Base-by-base conservation (phyloP, 2,797 vertebrate species). In the Danio choprae region DNA sequence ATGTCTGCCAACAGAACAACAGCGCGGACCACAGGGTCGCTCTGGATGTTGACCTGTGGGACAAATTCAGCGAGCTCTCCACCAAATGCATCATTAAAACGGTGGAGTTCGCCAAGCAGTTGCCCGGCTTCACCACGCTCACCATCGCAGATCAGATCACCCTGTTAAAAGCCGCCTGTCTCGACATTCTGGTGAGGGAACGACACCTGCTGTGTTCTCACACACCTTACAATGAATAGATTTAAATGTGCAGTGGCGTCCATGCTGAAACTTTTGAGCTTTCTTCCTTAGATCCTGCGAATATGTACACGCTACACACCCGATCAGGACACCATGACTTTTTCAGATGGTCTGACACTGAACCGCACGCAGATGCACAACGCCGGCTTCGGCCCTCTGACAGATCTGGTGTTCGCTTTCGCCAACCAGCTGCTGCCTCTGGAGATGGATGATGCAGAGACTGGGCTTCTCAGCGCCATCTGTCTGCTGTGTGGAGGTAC, bases 311-410 rank as follows among this genome's bases (percentile, higher is more conserved):
- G 97, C 86, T 98, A 99, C 93, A 98, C 97, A 0, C 97, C 96
- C 0, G 97, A 98, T 87, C 96, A 98, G 91, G 97, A 98, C 93
- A 98, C 97, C 18, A 98, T 99, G 97, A 98, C 97, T 16, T 99
- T 98, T 94, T 98, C 97, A 0, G 97, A 98, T 0, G 97, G 97
- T 55, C 87, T 99, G 91, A 98, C 97, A 5, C 94, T 98, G 85
- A 99, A 98, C 92, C 95, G 97, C 79, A 98, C 96, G 0, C 97
- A 99, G 95, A 99, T 99, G 97, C 97, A 99, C 94, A 99, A 99
- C 6, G 97, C 97, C 0, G 97, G 97, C 53, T 98, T 98, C 0
- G 97, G 97, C 3, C 97, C 97, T 0, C 96, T 98, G 90, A 99
- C 97, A 0, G 97, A 98, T 91, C 90, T 98, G 53, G 97, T 98